Conservation (phyloP, 1,140 invertebrate genomes). For the Anastrepha obliqua region DNA sequence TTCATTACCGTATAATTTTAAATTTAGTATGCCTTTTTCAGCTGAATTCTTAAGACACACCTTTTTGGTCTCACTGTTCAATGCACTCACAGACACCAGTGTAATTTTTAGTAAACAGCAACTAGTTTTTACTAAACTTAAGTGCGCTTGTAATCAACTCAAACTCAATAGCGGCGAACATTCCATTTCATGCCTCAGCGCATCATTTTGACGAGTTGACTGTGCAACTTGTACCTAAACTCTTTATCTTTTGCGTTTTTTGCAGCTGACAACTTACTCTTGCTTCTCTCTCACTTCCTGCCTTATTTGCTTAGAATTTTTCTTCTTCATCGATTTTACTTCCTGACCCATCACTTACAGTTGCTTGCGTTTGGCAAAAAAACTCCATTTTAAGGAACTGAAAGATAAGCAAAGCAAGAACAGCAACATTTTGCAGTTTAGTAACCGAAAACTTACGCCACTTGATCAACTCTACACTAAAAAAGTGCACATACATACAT, state of each 20-base stretch:
- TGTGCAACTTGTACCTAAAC: conserved; percentile 26
- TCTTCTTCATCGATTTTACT: conserved; percentile 28
- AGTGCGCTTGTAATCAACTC: background rate
- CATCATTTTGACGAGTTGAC: background rate
- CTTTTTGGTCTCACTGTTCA: background rate
- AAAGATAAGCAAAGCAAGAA: conserved; percentile 2
- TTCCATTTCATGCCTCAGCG: conserved; percentile 10
- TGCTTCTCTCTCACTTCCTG: background rate
- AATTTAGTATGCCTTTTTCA: no score
- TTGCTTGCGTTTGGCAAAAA: background rate
- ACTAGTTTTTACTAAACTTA: background rate
- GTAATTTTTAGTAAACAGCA: background rate
- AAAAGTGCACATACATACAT: no score
- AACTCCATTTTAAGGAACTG: background rate
- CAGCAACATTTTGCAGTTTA: background rate
- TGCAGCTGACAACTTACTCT: background rate
- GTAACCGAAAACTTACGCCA: conserved; percentile 9
- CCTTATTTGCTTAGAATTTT: background rate
- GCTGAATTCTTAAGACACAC: no score
- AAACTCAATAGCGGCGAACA: background rate
- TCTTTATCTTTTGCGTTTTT: background rate
- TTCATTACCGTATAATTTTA: no score
- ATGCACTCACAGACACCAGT: background rate
- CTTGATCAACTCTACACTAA: background rate
- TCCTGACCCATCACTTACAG: background rate